These are phyloP conservation scores for Sparus aurata DNA, from an alignment of 2,797 vertebrate species.

Conservation along the genomic window DNA sequence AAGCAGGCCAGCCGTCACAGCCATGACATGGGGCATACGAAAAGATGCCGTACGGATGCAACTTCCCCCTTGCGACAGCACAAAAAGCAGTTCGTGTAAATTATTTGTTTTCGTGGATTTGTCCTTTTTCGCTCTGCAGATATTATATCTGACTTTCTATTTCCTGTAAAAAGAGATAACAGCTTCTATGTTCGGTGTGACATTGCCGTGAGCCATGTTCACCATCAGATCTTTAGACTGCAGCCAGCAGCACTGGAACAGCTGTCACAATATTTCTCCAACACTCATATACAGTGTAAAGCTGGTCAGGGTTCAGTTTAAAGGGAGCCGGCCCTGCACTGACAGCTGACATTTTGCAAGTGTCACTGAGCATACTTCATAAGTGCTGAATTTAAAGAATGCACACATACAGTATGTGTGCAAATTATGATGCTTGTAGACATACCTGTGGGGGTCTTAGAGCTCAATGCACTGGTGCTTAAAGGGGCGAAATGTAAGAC, in stretches of 20 bases:
- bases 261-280: constrained; percentile 54
- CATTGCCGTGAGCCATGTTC: constrained; percentile 37
- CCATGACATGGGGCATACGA: constrained; percentile 15
- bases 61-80: neutral
- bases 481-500: too few species aligned
- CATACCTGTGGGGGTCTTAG: neutral
- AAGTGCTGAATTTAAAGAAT: neutral
- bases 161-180: constrained; percentile 8
- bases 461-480: neutral
- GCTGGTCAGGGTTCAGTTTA: constrained; percentile 24
- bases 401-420: neutral
- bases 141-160: neutral
- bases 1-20: constrained; percentile 48
- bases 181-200: constrained; percentile 27
- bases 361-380: neutral
- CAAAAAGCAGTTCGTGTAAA: neutral
- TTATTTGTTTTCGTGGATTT: neutral
- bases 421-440: neutral
- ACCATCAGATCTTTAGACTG: constrained; percentile 45
- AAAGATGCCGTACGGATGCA: constrained; percentile 1
- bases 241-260: constrained; percentile 36
- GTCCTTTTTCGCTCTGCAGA: neutral
- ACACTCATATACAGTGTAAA: constrained; percentile 11
- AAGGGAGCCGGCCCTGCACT: neutral
- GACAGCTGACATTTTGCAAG: neutral